phyloP scores from a whole-genome alignment of 2,888 invertebrate species.

The Glaucopsyche alexis region DNA sequence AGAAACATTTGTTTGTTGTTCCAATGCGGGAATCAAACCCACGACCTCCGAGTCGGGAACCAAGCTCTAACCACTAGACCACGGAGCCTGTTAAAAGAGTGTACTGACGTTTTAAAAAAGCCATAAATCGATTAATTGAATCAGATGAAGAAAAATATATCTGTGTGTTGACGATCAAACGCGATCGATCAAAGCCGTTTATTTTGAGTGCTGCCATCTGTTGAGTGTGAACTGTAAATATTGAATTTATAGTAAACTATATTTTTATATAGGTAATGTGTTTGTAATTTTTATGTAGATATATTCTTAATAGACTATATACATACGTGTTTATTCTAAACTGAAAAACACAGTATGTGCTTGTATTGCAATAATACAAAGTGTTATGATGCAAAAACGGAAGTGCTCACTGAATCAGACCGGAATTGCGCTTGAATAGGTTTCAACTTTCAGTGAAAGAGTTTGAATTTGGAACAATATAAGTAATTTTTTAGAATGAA shows the following conservation, averaged over 20 bases:
- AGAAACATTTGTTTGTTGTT: too few species aligned
- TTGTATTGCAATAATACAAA: too few species aligned
- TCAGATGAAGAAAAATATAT: neutral
- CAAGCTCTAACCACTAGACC: too few species aligned
- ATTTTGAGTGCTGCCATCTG: conserved; percentile 53
- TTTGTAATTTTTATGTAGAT: neutral
- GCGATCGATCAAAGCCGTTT: conserved; percentile 51
- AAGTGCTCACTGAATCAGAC: neutral
- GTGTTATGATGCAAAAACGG: too few species aligned
- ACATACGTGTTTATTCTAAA: neutral
- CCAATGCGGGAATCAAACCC: too few species aligned
- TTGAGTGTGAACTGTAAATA: conserved; percentile 40
- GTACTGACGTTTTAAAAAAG: too few species aligned
- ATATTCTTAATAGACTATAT: neutral
- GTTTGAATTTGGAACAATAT: neutral
- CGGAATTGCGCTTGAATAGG: neutral
- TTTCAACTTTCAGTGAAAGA: too few species aligned
- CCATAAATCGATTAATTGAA: neutral
- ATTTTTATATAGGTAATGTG: neutral
- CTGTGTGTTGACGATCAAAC: conserved; percentile 46
- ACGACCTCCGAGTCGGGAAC: too few species aligned
- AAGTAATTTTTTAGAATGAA: neutral
- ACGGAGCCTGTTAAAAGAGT: too few species aligned
- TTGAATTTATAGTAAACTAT: neutral
- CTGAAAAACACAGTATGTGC: too few species aligned